Conservation (phyloP, 2,888 invertebrate genomes). For the Leucoptera coffeella region DNA sequence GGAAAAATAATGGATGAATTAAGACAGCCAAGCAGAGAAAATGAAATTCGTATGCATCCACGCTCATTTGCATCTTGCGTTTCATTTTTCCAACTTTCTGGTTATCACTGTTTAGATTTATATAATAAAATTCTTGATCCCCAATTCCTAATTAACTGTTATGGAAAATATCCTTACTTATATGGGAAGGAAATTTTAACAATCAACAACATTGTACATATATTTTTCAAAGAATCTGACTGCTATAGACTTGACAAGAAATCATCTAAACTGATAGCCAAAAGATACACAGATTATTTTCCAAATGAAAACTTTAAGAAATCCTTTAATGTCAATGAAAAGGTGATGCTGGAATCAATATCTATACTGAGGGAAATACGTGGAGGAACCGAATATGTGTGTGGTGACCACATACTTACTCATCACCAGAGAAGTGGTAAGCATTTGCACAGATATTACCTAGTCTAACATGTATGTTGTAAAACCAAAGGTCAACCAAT, state of each 20-base stretch:
- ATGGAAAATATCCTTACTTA: slow-evolving; percentile 32
- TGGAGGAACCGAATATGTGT: slow-evolving; percentile 37
- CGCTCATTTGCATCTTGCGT: slow-evolving; percentile 56
- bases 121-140: slow-evolving; percentile 49
- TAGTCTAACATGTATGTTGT: no score
- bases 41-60: slow-evolving; percentile 54
- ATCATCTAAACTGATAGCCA: slow-evolving; percentile 43
- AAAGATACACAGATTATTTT: slow-evolving; percentile 54
- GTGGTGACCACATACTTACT: slow-evolving; percentile 58
- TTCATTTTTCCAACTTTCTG: slow-evolving; percentile 52
- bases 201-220: slow-evolving; percentile 55
- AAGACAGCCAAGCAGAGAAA: slow-evolving; percentile 34
- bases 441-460: no score
- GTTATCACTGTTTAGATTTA: slow-evolving; percentile 53
- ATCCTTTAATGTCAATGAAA: slow-evolving; percentile 50
- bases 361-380: slow-evolving; percentile 36
- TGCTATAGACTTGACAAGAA: slow-evolving; percentile 43
- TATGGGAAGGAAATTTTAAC: slow-evolving; percentile 57
- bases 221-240: slow-evolving; percentile 42
- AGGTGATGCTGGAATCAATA: slow-evolving; percentile 52
- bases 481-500: no score
- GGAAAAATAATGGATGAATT: slow-evolving; percentile 40
- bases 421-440: slow-evolving; percentile 60
- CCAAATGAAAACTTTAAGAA: slow-evolving; percentile 43
- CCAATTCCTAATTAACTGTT: slow-evolving; percentile 51